Conservation (phyloP, 1,140 invertebrate species). For the Polypedilum vanderplanki region DNA sequence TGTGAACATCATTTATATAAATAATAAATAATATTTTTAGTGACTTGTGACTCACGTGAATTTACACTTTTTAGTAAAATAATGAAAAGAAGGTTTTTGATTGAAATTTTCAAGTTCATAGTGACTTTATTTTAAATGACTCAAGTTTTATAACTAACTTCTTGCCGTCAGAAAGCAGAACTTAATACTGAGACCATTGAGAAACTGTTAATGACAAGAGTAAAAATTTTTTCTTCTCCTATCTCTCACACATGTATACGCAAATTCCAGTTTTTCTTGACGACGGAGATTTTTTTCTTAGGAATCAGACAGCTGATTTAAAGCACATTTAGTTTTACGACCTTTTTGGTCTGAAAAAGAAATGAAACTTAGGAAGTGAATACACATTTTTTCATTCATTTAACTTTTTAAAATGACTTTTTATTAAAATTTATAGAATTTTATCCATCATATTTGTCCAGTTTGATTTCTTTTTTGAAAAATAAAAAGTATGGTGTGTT, state of each 20-base stretch:
- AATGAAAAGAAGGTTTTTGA: neutral
- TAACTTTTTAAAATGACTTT: conserved; percentile 1
- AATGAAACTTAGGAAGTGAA: too few relatives aligned
- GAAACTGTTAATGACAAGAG: conserved; percentile 8
- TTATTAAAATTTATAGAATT: conserved; percentile 5
- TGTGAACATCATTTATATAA: neutral
- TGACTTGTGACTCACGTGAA: neutral
- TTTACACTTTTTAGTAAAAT: neutral
- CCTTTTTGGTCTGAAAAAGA: too few relatives aligned
- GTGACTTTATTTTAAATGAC: too few relatives aligned
- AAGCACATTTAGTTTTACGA: too few relatives aligned
- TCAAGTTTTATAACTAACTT: neutral
- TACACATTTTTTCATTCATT: too few relatives aligned
- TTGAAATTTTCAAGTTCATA: neutral
- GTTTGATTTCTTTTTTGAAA: neutral
- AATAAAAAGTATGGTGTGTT: conserved; percentile 3
- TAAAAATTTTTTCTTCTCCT: neutral
- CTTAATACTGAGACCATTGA: neutral
- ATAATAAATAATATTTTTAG: neutral
- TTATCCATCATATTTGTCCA: neutral
- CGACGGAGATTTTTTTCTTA: neutral
- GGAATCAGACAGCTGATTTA: too few relatives aligned
- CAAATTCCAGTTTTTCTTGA: neutral
- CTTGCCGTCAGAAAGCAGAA: neutral
- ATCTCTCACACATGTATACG: neutral